Evolutionary conservation across 2,797 vertebrate species (phyloP).

Genomic region (Anniella stebbinsi): DNA sequence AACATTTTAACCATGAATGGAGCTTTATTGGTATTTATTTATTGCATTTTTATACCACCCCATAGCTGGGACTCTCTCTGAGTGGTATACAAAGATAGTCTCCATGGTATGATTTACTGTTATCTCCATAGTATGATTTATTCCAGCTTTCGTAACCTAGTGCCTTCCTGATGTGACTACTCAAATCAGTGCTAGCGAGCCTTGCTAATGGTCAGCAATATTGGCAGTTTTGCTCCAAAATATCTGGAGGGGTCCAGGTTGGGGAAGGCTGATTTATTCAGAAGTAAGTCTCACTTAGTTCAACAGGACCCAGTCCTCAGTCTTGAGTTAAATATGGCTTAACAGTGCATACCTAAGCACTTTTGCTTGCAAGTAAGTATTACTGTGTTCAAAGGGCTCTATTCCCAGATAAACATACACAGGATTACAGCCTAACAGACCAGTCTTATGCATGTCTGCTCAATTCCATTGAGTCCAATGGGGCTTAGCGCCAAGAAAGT

Average conservation of each 20-base stretch:
- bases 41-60: too few species aligned
- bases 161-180: too few species aligned
- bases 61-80: too few species aligned
- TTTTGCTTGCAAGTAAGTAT: background rate
- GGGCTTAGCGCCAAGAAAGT: background rate
- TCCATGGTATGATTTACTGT: too few species aligned
- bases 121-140: background rate
- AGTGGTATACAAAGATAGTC: too few species aligned
- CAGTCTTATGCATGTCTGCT: background rate
- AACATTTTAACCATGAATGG: conserved; percentile 28
- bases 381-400: background rate
- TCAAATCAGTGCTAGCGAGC: too few species aligned
- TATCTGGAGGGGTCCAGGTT: too few species aligned
- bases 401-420: background rate
- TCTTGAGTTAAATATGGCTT: background rate
- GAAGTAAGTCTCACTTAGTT: background rate
- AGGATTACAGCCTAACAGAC: background rate
- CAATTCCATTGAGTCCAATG: background rate
- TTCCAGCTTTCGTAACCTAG: too few species aligned
- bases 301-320: background rate
- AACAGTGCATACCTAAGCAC: background rate
- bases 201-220: too few species aligned
- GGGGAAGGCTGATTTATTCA: background rate
- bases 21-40: too few species aligned
- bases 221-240: too few species aligned